Evolutionary conservation across 2,797 vertebrate genomes (phyloP), one percentile per base, ranked within the genome.

Genomic region (Dermochelys coriacea): DNA sequence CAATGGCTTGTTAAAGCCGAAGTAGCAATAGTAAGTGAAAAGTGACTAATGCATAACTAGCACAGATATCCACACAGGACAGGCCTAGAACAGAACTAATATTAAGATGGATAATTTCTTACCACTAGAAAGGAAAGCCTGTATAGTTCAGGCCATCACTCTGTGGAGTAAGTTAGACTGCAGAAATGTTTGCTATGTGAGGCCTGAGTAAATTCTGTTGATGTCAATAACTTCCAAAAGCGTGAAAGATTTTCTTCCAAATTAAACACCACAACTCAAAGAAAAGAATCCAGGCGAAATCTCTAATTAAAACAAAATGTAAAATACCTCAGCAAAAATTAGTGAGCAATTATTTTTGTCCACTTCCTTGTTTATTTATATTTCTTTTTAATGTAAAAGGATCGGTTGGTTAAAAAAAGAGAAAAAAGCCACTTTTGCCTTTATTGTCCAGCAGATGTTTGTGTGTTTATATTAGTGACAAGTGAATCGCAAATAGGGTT

Each of bases 31-130:
- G 57, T 45, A 74, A 91, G 82, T 55, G 85, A 84, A 93, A 96
- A 96, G 52, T 83, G 31, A 74, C 52, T 95, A 89, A 82, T 91
- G 57, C 92, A 94, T 91, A 91, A 52, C 51, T 86, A 90, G 8
- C 74, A 77, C 27, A 77, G 74, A 18, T 47, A 77, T 47, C 47
- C 29, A 77, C 8, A 18, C 74, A 77, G 55, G 29, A 41, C 61
- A 92, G 57, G 27, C 79, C 92, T 94, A 84, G 0, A 19, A 91
- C 45, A 95, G 81, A 93, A 87, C 27, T 91, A 61, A 86, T 90
- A 83, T 61, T 87, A 94, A 84, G 93, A 87, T 47, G 86, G 81
- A 96, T 94, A 91, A 81, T 86, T 91, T 94, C 86, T 95, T 71
- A 80, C 47, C 12, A 91, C 94, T 92, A 57, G 50, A 94, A 96